phyloP scores from a whole-genome alignment of 1,140 invertebrate species.

The Drosophila navojoa region DNA sequence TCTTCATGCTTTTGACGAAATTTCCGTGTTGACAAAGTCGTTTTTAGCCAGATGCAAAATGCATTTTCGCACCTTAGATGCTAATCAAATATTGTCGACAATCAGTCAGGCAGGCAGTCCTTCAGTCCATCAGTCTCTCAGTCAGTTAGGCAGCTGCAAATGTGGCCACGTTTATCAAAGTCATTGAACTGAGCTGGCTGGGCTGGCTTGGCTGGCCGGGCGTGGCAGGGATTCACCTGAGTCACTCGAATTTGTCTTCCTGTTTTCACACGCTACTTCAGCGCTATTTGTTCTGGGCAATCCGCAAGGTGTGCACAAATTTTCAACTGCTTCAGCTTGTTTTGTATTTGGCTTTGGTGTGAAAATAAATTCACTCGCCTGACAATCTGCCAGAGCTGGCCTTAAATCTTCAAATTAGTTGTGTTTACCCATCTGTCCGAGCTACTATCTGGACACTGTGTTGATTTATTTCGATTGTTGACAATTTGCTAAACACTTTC shows the following conservation, averaged over 20 bases:
- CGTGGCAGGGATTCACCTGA: conserved; percentile 24
- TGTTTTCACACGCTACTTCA: conserved; percentile 50
- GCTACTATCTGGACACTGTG: not conserved
- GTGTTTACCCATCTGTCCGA: conserved; percentile 24
- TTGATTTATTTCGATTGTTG: conserved; percentile 27
- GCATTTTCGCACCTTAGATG: conserved; percentile 57
- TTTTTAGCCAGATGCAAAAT: conserved; percentile 45
- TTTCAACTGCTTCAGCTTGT: conserved; percentile 4
- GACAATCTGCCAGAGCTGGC: conserved; percentile 25
- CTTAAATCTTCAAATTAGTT: conserved; percentile 33
- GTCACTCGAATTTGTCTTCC: conserved; percentile 51
- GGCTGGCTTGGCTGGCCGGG: not conserved
- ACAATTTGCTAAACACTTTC: conserved; percentile 24
- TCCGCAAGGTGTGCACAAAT: conserved; percentile 41
- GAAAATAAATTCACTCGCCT: conserved; percentile 33
- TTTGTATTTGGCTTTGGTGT: conserved; percentile 32
- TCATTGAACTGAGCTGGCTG: conserved; percentile 35
- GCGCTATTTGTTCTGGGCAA: conserved; percentile 45
- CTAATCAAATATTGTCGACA: conserved; percentile 67
- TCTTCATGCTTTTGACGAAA: conserved; percentile 13
- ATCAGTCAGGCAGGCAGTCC: conserved; percentile 35
- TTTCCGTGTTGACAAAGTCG: conserved; percentile 61
- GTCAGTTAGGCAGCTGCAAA: conserved; percentile 37
- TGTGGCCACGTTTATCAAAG: conserved; percentile 60
- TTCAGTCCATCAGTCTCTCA: conserved; percentile 24